These are phyloP conservation scores for Drosophila tsacasi DNA, from an alignment of 1,140 invertebrate species.

Conservation along the genomic window DNA sequence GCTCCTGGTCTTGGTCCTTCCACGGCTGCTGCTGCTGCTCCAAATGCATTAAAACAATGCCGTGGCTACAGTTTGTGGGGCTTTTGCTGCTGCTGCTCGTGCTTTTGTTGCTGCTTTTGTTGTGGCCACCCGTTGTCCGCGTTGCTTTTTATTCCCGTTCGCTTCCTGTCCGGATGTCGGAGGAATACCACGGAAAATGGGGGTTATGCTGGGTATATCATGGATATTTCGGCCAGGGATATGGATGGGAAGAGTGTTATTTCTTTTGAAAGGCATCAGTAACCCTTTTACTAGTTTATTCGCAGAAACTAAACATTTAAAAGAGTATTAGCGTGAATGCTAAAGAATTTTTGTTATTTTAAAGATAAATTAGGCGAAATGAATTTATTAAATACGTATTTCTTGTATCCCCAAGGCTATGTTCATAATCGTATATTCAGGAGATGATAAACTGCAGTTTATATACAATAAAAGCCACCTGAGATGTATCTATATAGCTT, in stretches of 20 bases:
- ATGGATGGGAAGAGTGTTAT: background rate
- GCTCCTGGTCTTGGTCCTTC: background rate
- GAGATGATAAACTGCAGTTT: background rate
- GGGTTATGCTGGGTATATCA: slow-evolving; percentile 9
- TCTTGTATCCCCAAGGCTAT: background rate
- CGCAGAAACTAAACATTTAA: background rate
- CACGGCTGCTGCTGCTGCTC: slow-evolving; percentile 41
- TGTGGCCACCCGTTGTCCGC: slow-evolving; percentile 65
- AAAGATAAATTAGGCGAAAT: background rate
- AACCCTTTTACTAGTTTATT: slow-evolving; percentile 2
- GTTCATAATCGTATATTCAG: too few species aligned
- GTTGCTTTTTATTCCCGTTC: slow-evolving; percentile 32
- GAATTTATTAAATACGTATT: background rate
- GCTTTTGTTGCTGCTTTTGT: slow-evolving; percentile 24
- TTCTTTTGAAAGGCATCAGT: background rate
- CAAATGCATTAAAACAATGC: slow-evolving; percentile 83
- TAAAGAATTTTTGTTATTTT: background rate
- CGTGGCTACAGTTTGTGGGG: slow-evolving; percentile 72
- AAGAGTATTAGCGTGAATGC: background rate
- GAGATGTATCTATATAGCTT: background rate
- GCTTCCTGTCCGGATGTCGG: slow-evolving; percentile 48
- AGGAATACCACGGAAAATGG: slow-evolving; percentile 27
- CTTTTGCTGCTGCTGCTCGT: slow-evolving; percentile 11
- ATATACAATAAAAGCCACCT: too few species aligned
- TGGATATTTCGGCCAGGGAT: background rate